Conservation (phyloP, 2,113 vertebrate species). For the Clupea harengus region DNA sequence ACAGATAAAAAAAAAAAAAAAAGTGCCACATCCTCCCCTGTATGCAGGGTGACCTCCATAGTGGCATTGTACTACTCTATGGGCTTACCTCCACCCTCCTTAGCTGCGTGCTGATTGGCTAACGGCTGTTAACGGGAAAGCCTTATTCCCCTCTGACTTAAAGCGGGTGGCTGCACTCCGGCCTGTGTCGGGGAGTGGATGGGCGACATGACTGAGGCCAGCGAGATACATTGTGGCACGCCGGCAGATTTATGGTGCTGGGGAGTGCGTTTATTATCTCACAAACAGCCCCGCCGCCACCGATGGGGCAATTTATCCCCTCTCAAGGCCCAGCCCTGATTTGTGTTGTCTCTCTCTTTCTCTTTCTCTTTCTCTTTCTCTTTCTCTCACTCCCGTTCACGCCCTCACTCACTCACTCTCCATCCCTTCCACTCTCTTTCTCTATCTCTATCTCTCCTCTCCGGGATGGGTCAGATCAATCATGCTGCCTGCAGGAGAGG, state of each 20-base stretch:
- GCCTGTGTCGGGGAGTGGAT: background rate
- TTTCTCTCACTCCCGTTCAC: background rate
- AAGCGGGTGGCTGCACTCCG: background rate
- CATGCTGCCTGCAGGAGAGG: slow-evolving; percentile 26
- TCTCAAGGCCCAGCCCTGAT: slow-evolving; percentile 66
- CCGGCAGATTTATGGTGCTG: slow-evolving; percentile 56
- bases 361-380: slow-evolving; percentile 37
- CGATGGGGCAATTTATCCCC: slow-evolving; percentile 71
- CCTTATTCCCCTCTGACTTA: background rate
- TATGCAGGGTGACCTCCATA: slow-evolving; percentile 11
- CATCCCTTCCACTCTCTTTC: slow-evolving; percentile 14
- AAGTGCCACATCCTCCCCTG: background rate
- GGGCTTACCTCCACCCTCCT: background rate
- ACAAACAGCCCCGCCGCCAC: slow-evolving; percentile 65
- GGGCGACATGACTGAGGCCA: slow-evolving; percentile 34
- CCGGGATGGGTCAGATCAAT: slow-evolving; percentile 59
- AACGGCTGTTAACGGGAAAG: background rate
- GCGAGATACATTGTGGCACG: slow-evolving; percentile 32
- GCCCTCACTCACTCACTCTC: background rate
- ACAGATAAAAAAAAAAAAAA: slow-evolving; percentile 17
- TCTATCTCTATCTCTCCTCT: slow-evolving; percentile 30
- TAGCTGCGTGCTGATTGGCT: slow-evolving; percentile 1
- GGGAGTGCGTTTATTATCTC: slow-evolving; percentile 73
- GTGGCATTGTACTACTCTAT: background rate
- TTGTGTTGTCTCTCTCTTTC: slow-evolving; percentile 62